Conservation (phyloP, 2,797 vertebrate genomes). For the Gallinago solitaria region DNA sequence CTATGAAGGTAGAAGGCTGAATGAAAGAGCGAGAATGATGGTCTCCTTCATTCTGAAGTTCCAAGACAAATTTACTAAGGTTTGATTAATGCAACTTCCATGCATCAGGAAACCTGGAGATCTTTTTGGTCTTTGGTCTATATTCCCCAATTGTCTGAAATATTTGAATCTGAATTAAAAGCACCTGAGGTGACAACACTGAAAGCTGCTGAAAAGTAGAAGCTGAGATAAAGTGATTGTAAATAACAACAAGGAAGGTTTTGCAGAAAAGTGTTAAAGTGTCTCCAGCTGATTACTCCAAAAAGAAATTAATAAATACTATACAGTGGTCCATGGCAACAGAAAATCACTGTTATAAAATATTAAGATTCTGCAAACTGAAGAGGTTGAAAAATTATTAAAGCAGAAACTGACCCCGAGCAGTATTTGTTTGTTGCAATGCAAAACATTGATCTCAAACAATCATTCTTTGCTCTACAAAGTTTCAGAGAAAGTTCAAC, state of each 20-base stretch:
- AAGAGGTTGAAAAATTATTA: not conserved
- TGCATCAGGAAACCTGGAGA: not conserved
- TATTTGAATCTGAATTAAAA: not conserved
- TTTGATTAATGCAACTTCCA: not conserved
- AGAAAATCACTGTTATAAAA: not conserved
- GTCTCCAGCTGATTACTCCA: not conserved
- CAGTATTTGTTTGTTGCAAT: not conserved
- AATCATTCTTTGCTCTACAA: not conserved
- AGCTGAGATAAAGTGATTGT: not conserved
- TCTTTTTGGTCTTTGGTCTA: not conserved
- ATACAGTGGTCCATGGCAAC: not conserved
- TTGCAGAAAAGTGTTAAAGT: not conserved
- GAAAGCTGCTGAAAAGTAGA: not conserved
- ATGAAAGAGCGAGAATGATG: not conserved
- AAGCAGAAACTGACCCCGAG: not conserved
- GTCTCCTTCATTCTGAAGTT: not conserved
- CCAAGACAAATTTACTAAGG: not conserved
- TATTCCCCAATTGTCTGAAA: not conserved
- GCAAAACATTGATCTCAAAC: not conserved
- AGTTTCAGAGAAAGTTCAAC: not conserved
- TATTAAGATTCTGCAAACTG: not conserved
- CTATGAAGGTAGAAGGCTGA: not conserved
- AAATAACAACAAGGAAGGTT: not conserved
- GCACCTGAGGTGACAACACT: not conserved
- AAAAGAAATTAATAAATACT: not conserved